Percentiles rank a stretch among this genome's conserved stretches.
These are phyloP conservation scores for Aviceda subcristata DNA, from an alignment of 2,113 vertebrate genomes.

Conservation along the genomic window DNA sequence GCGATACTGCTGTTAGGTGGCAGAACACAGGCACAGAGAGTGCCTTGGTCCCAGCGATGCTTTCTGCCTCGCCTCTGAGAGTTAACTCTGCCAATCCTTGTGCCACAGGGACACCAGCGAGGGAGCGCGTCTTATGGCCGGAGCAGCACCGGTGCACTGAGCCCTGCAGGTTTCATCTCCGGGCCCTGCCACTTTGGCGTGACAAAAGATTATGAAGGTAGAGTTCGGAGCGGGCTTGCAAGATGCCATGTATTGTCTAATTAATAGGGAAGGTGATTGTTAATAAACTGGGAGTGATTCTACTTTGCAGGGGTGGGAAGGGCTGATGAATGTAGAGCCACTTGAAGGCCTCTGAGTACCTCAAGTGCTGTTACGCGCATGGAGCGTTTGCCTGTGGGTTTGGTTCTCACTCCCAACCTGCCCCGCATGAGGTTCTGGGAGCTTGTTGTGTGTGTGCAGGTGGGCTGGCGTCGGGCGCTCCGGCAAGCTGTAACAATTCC, in stretches of 20 bases:
- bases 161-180: background rate
- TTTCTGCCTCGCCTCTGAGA: background rate
- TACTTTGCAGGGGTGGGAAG: background rate
- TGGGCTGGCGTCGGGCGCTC: background rate
- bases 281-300: background rate
- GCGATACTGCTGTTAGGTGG: no score
- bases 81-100: background rate
- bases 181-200: background rate
- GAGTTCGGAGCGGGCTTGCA: background rate
- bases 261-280: background rate
- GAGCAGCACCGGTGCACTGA: background rate
- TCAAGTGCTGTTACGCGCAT: accelerated
- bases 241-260: background rate
- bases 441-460: background rate
- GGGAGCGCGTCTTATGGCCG: accelerated
- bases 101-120: accelerated
- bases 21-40: background rate
- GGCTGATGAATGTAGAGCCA: background rate
- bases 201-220: background rate
- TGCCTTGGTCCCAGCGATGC: accelerated
- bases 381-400: background rate
- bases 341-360: background rate
- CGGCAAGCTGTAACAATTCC: background rate
- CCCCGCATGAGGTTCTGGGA: accelerated
- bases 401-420: background rate